Evolutionary conservation across 2,888 invertebrate species (phyloP), one percentile per base, ranked within the genome.

Genomic region (Stramonita haemastoma): DNA sequence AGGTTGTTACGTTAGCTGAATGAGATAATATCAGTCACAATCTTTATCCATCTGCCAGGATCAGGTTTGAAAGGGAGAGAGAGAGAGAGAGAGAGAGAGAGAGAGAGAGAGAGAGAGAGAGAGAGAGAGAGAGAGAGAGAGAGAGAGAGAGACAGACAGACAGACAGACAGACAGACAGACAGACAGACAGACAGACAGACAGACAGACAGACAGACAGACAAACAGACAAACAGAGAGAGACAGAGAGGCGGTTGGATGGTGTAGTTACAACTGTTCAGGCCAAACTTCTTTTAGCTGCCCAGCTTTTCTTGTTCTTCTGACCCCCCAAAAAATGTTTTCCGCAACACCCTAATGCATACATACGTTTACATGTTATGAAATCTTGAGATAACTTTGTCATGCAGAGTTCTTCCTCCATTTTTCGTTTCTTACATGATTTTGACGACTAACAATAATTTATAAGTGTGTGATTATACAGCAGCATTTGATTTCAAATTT

Each of bases 101-200:
- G 81, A 81, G 81, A 81, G 81, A 81, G 81, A 81, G 81, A 81
- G 81, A 81, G 81, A 36, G 81, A 81, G 81, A 81, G 81, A 81
- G 81, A 81, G 81, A 81, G 81, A 81, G 79, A 81, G 79, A 81
- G 79, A 81, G 79, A 81, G 79, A 79, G 77, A 77, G 77, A 77
- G 77, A 77, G 77, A 77, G 77, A 77, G 77, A 73, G 73, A 73
- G 73, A 73, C 15, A 79, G 79, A 79, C 32, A n/a, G n/a, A 85
- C n/a, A 85, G 26, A 85, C 26, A 57, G 56, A 85, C 26, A 85
- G 34, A 83, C 19, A 79, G 32, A 79, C 0, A 8, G 32, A 79
- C 17, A 5, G 6, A 29, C 1, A 79, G 32, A 79, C 17, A 79
- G 79, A 13, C 26, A 79, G 32, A 79, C 17, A 79, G 32, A 46